Evolutionary conservation across 2,888 invertebrate species (phyloP).

Genomic region (Dicranocentrus wangi): DNA sequence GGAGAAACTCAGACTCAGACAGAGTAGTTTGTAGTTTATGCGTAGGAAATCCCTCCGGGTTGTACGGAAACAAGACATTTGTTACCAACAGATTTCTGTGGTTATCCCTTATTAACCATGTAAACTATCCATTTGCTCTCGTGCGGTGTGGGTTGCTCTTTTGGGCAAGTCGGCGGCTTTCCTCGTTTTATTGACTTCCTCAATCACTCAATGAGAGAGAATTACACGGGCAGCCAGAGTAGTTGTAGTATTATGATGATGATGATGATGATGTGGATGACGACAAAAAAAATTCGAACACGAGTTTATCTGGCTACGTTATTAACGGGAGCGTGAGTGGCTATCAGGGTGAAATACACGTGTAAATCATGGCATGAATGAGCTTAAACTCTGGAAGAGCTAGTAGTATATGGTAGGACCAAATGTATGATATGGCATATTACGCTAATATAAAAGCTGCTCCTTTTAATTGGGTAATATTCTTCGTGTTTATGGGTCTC

Average conservation of each 20-base stretch:
- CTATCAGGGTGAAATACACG: slow-evolving; percentile 3
- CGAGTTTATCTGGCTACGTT: background rate
- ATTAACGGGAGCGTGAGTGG: background rate
- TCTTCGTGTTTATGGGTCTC: slow-evolving; percentile 60
- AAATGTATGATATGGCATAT: slow-evolving; percentile 22
- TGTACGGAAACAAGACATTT: slow-evolving; percentile 50
- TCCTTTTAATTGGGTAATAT: slow-evolving; percentile 62
- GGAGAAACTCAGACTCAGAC: too few species aligned
- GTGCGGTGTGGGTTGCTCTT: background rate
- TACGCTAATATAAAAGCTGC: slow-evolving; percentile 48
- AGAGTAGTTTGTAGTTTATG: too few species aligned
- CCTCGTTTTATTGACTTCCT: slow-evolving; percentile 40
- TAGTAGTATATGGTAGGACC: too few species aligned
- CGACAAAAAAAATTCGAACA: background rate
- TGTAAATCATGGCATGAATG: slow-evolving; percentile 53
- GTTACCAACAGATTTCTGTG: slow-evolving; percentile 37
- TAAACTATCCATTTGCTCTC: slow-evolving; percentile 12
- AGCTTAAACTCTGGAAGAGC: slow-evolving; percentile 5
- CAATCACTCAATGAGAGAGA: slow-evolving; percentile 39
- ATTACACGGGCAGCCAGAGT: background rate
- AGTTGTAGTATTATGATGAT: background rate
- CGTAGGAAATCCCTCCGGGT: slow-evolving; percentile 41
- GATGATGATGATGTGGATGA: slow-evolving; percentile 23
- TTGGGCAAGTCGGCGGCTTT: slow-evolving; percentile 7
- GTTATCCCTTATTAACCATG: slow-evolving; percentile 12